Base-by-base conservation (phyloP, 2,888 invertebrate species). In the Meiosimyza platycephala region DNA sequence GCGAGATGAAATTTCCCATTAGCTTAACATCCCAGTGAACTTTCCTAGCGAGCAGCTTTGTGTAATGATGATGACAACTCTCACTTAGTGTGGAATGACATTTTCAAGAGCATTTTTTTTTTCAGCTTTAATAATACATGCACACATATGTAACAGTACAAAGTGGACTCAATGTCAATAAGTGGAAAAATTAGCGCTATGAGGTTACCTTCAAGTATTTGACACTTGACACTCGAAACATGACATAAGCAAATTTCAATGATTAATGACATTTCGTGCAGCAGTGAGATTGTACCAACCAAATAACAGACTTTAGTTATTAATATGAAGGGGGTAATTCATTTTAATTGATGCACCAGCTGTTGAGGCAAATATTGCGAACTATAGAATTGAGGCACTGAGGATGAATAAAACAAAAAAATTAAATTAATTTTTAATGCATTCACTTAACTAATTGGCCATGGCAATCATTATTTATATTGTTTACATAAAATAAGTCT, bases 391-490 rank as follows among this genome's bases (percentile, higher is more conserved):
- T 57, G 22, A 22, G 22, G 22, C 2, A 18, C 13, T 22, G 7
- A 18, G 6, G 18, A 22, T 13, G 28, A 18, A 57, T 57, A 28
- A 22, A 15, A 22, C 57, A 18, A 57, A 28, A 28, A 28, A 13
- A 57, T 57, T 6, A 47, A 60, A 69, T 60, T 69, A 69, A 69
- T 69, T 69, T 60, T 60, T 62, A 16, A 33, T 16, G 12, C 63
- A 63, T 16, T 63, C 63, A 48, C 47, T 70, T 54, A 33, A 52
- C 62, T 70, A 62, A 70, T 70, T 62, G 52, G 52, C 54, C 63
- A 64, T 48, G 6, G 40, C 62, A 57, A 63, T 70, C 63, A 70
- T 70, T 50, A 52, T 63, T 62, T 63, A 54, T 28, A 51, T 64
- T 28, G 70, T 51, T 40, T 63, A 22, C 63, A 70, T 47, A 54